These are phyloP conservation scores for Echinometra lucunter DNA, from an alignment of 53 echinoderm and acorn worm species.

Conservation along the genomic window DNA sequence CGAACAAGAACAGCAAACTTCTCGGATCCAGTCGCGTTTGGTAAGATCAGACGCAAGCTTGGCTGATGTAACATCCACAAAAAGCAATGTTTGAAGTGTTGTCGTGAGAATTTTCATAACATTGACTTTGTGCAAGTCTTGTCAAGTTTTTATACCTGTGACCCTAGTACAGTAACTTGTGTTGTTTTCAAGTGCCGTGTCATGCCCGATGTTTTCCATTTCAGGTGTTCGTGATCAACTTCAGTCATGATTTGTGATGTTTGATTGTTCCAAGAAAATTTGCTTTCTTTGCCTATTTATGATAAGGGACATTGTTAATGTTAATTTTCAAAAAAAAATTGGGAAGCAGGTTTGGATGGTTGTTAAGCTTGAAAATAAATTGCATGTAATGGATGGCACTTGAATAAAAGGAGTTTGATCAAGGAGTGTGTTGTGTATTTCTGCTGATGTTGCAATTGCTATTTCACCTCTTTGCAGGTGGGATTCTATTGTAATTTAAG, in stretches of 20 bases:
- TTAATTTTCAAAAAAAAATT: too few species aligned
- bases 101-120: slow-evolving; percentile 31
- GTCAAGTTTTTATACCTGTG: not conserved
- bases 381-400: not conserved
- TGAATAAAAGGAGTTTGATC: not conserved
- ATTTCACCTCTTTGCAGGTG: not conserved
- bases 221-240: not conserved
- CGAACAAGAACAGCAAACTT: slow-evolving; percentile 66
- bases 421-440: not conserved
- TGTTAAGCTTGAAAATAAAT: not conserved
- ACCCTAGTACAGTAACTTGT: not conserved
- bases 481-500: not conserved
- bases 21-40: slow-evolving; percentile 75
- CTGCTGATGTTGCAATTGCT: not conserved
- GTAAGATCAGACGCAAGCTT: slow-evolving; percentile 73
- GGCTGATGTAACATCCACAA: not conserved
- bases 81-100: slow-evolving; percentile 12
- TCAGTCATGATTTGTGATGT: not conserved
- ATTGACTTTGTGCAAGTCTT: slow-evolving; percentile 32
- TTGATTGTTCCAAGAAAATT: not conserved
- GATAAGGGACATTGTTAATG: not conserved
- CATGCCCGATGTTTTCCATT: not conserved
- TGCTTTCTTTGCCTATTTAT: not conserved
- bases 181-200: slow-evolving; percentile 16
- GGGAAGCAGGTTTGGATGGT: not conserved